These are phyloP conservation scores for Sebastes wilsoni DNA, from an alignment of 2,797 vertebrate species.

Conservation along the genomic window DNA sequence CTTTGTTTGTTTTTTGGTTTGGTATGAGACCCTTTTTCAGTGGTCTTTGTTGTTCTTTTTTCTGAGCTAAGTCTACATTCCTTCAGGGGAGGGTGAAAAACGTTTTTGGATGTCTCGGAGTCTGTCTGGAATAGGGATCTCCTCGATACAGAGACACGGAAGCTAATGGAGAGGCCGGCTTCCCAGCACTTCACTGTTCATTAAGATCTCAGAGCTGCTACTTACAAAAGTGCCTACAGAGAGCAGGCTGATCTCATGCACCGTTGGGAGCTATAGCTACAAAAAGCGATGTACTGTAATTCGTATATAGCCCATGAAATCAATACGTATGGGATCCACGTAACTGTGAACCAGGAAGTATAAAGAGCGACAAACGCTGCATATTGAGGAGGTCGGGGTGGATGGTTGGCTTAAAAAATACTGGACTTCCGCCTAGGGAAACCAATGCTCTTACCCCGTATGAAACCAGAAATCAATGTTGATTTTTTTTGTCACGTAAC, in stretches of 20 bases:
- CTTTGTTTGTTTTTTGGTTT: conserved; percentile 61
- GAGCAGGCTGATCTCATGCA: neutral
- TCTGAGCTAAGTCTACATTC: conserved; percentile 19
- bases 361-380: too few species aligned
- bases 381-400: too few species aligned
- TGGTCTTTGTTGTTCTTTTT: conserved; percentile 36
- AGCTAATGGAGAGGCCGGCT: conserved; percentile 30
- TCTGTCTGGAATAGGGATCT: conserved; percentile 43
- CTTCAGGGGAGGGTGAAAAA: conserved; percentile 25
- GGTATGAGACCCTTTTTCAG: conserved; percentile 42
- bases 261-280: too few species aligned
- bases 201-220: conserved; percentile 56
- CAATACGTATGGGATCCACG: too few species aligned
- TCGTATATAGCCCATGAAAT: too few species aligned
- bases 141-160: conserved; percentile 8
- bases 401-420: too few species aligned
- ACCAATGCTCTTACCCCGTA: too few species aligned
- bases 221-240: conserved; percentile 40
- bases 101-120: conserved; percentile 49
- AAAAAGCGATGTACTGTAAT: too few species aligned
- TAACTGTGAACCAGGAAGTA: too few species aligned
- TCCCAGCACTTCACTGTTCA: conserved; percentile 56
- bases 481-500: too few species aligned
- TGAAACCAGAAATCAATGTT: too few species aligned
- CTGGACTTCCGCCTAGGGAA: too few species aligned